Percentiles rank a stretch among this genome's conserved stretches.
Conservation (phyloP, 2,888 invertebrate species). For the Terebella lapidaria region DNA sequence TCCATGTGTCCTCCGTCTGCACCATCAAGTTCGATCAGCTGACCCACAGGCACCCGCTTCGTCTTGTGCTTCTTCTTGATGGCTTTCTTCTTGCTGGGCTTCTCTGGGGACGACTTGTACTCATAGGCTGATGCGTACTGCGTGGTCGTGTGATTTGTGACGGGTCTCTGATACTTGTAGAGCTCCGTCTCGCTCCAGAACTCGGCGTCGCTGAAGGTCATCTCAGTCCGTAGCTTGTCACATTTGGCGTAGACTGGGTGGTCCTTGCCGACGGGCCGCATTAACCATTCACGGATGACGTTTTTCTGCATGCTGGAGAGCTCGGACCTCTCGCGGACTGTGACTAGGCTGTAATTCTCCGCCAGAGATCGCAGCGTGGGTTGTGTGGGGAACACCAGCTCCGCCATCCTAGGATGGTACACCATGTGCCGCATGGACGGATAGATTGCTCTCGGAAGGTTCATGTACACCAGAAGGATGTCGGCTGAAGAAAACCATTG, state of each 20-base stretch:
- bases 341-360: slow-evolving; percentile 14
- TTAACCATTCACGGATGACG: slow-evolving; percentile 21
- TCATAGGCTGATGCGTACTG: background rate
- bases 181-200: slow-evolving; percentile 8
- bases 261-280: slow-evolving; percentile 11
- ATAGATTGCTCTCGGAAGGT: slow-evolving; percentile 18
- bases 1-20: background rate
- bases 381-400: slow-evolving; percentile 22
- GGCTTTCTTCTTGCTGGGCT: background rate
- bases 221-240: background rate
- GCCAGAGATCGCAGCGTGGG: slow-evolving; percentile 17
- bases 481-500: slow-evolving; percentile 16
- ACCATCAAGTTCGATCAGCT: background rate
- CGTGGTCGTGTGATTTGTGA: background rate
- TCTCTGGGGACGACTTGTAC: background rate
- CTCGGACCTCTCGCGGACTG: slow-evolving; percentile 14
- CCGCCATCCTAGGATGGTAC: slow-evolving; percentile 21
- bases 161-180: background rate
- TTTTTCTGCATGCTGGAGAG: slow-evolving; percentile 20
- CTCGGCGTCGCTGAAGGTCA: background rate
- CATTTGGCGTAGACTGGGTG: slow-evolving; percentile 21
- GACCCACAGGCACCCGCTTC: background rate
- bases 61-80: background rate
- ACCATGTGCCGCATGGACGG: slow-evolving; percentile 16
- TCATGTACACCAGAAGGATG: slow-evolving; percentile 18